These are phyloP conservation scores for Mythimna albipuncta DNA, from an alignment of 2,888 invertebrate species.

Conservation along the genomic window DNA sequence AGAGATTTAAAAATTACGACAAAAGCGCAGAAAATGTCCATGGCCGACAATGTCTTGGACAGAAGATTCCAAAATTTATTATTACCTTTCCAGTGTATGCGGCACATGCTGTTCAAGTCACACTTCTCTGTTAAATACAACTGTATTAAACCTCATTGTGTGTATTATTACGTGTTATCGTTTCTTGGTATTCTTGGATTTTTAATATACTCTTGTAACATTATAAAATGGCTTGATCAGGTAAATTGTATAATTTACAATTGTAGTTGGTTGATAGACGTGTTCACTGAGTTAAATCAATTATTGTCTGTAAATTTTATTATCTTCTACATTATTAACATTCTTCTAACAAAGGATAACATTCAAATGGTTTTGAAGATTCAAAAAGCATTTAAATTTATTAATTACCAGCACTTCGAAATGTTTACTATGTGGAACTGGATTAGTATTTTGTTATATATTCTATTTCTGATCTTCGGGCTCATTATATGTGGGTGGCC, in stretches of 20 bases:
- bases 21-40: too few species aligned
- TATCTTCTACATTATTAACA: background rate
- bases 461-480: background rate
- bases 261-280: too few species aligned
- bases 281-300: too few species aligned
- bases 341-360: constrained; percentile 11
- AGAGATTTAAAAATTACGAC: too few species aligned
- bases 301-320: too few species aligned
- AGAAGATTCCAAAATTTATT: background rate
- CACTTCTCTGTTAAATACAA: background rate
- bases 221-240: too few species aligned
- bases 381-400: constrained; percentile 19
- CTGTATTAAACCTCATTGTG: background rate
- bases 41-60: background rate
- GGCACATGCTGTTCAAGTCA: background rate
- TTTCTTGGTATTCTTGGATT: background rate
- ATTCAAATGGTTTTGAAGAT: constrained; percentile 25
- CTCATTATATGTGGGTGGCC: background rate
- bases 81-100: background rate
- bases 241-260: too few species aligned
- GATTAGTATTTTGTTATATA: background rate
- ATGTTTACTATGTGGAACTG: constrained; percentile 13
- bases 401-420: constrained; percentile 13
- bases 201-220: background rate
- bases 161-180: background rate